Percentiles rank a stretch among this genome's conserved stretches.
Conservation (phyloP, 1,140 invertebrate species). For the Octopus bimaculoides region DNA sequence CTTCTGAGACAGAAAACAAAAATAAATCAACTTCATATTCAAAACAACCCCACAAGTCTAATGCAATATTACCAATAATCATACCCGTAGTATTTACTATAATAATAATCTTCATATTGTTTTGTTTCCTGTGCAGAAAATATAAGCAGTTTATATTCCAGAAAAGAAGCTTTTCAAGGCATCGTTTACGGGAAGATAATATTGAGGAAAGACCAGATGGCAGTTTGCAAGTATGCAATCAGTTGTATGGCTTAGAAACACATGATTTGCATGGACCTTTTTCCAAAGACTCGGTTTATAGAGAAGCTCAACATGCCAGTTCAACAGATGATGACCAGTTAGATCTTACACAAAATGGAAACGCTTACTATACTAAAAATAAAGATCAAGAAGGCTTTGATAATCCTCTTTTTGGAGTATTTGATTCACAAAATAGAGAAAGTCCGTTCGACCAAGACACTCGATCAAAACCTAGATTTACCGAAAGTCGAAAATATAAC, state of each 20-base stretch:
- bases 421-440: neutral
- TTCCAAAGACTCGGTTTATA: neutral
- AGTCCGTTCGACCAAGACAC: neutral
- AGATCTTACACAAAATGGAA: slow-evolving; percentile 25
- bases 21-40: neutral
- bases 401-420: neutral
- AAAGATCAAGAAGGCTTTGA: neutral
- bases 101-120: too few relatives aligned
- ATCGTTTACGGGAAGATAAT: slow-evolving; percentile 35
- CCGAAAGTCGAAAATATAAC: neutral
- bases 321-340: slow-evolving; percentile 19
- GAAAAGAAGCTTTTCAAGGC: slow-evolving; percentile 30
- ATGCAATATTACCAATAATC: neutral
- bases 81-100: neutral
- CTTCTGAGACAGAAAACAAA: neutral
- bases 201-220: slow-evolving; percentile 32
- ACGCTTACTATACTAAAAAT: slow-evolving; percentile 25
- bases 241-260: slow-evolving; percentile 30
- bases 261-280: slow-evolving; percentile 13
- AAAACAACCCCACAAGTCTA: neutral
- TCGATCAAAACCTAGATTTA: neutral
- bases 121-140: slow-evolving; percentile 15
- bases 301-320: slow-evolving; percentile 17
- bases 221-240: slow-evolving; percentile 36
- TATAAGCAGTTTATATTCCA: slow-evolving; percentile 20